Conservation (phyloP, 2,797 vertebrate genomes). For the Danio tinwini region DNA sequence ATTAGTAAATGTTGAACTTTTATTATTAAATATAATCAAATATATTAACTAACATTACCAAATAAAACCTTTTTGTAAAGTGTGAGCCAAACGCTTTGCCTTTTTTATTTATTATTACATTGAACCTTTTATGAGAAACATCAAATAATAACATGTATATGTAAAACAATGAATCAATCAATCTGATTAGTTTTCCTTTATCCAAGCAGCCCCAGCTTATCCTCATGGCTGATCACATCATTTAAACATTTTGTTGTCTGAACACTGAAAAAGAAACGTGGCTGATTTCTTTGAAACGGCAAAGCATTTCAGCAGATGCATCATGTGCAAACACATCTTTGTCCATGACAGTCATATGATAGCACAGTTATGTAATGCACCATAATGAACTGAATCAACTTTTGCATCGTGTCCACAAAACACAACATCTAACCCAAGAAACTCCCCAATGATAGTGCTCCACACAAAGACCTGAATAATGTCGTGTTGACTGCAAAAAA, state of each 20-base stretch:
- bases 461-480: not conserved
- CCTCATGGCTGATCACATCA: not conserved
- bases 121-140: too few relatives aligned
- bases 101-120: too few relatives aligned
- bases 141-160: too few relatives aligned
- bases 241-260: too few relatives aligned
- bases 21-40: too few relatives aligned
- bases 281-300: not conserved
- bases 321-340: conserved; percentile 10
- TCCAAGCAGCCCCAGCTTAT: not conserved
- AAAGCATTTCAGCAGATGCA: not conserved
- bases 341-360: not conserved
- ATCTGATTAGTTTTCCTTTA: too few relatives aligned
- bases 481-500: not conserved
- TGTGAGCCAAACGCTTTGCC: too few relatives aligned
- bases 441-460: not conserved
- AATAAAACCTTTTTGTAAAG: too few relatives aligned
- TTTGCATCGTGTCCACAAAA: not conserved
- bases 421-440: not conserved
- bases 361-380: not conserved
- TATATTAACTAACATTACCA: too few relatives aligned
- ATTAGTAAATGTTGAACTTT: too few relatives aligned
- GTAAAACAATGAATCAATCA: too few relatives aligned
- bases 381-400: not conserved
- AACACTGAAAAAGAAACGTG: not conserved